These are phyloP conservation scores for Euglossa dilemma DNA, from an alignment of 1,140 invertebrate species.

Conservation along the genomic window DNA sequence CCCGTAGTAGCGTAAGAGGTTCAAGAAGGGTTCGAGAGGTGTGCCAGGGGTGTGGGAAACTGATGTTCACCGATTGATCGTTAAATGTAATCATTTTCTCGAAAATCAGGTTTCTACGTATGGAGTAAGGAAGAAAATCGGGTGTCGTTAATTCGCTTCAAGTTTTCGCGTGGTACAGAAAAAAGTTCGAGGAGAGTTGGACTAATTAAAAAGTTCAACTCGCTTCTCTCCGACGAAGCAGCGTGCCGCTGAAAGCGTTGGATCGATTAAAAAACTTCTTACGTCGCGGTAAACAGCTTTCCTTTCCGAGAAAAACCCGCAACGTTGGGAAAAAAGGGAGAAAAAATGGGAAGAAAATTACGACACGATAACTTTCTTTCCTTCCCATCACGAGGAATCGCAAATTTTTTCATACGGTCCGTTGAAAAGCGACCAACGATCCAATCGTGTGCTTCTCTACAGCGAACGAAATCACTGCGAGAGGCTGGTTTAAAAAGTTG, in stretches of 20 bases:
- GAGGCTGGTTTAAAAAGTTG: no score
- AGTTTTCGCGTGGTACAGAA: background rate
- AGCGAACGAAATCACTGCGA: no score
- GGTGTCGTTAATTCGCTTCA: background rate
- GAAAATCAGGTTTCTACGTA: no score
- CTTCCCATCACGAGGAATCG: no score
- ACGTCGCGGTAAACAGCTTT: background rate
- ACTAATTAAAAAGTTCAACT: conserved; percentile 14
- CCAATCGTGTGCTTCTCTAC: no score
- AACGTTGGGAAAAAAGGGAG: background rate
- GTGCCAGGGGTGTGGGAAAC: no score
- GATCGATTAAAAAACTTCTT: conserved; percentile 25
- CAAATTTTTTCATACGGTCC: background rate
- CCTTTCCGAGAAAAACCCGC: background rate
- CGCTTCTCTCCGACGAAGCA: background rate
- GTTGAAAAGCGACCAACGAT: background rate
- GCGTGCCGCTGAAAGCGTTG: background rate
- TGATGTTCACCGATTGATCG: no score
- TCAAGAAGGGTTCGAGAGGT: no score
- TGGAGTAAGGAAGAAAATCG: background rate
- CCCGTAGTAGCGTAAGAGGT: no score
- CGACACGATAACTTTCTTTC: background rate
- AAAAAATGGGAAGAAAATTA: background rate
- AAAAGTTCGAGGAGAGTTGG: background rate
- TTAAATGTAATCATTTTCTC: no score